phyloP scores from a whole-genome alignment of 2,888 invertebrate genomes.

The Parelbella ahira region DNA sequence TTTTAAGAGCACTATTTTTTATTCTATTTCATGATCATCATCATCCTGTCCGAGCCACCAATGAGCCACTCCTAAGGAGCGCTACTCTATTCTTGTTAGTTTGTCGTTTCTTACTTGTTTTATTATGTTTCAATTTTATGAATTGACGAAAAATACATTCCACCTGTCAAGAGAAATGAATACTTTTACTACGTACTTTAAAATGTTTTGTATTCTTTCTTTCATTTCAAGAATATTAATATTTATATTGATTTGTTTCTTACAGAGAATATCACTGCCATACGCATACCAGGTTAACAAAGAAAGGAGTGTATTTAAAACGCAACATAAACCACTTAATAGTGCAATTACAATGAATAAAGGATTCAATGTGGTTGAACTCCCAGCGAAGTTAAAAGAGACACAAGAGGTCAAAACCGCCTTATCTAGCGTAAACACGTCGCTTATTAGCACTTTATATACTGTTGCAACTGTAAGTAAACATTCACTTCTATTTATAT shows the following conservation, averaged over 20 bases:
- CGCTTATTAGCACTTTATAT: constrained; percentile 6
- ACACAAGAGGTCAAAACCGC: constrained; percentile 6
- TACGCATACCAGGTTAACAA: constrained; percentile 29
- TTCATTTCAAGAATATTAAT: no score
- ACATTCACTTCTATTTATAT: not conserved
- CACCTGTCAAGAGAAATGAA: no score
- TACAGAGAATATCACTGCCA: constrained; percentile 32
- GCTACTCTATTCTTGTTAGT: no score
- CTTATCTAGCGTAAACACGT: constrained; percentile 1
- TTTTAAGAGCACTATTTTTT: no score
- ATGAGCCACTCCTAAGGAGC: no score
- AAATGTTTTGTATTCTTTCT: no score
- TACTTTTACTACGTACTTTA: no score
- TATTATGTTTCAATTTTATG: no score
- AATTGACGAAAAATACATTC: no score
- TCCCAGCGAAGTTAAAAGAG: constrained; percentile 4
- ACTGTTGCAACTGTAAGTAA: constrained; percentile 25
- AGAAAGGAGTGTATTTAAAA: constrained; percentile 19
- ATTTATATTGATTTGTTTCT: constrained; percentile 10
- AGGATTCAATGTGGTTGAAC: not conserved
- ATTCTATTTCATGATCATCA: no score
- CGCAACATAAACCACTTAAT: constrained; percentile 2
- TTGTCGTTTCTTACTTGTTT: no score
- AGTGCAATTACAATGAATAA: not conserved
- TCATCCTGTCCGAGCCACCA: no score